Evolutionary conservation across 1,140 invertebrate genomes (phyloP).

Genomic region (Drosophila mayri): DNA sequence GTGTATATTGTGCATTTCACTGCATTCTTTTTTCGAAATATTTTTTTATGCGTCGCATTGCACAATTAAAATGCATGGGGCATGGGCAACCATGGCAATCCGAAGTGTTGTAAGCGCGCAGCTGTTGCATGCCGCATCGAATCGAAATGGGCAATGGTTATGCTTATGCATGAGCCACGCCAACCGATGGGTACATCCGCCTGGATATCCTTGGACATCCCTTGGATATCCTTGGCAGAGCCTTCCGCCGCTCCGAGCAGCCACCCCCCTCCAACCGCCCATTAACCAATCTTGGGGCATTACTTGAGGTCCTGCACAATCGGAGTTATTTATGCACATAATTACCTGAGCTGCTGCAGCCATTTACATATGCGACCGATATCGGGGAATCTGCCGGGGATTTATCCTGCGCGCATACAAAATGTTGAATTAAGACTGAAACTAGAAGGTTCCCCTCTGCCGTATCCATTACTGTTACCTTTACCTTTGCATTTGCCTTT

Average conservation of each 20-base stretch:
- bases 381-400: conserved; percentile 47
- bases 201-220: conserved; percentile 18
- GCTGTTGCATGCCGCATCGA: conserved; percentile 78
- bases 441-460: conserved; percentile 3
- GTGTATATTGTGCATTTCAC: not conserved
- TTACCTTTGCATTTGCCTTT: conserved; percentile 10
- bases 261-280: not conserved
- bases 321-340: conserved; percentile 77
- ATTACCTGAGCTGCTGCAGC: conserved; percentile 48
- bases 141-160: conserved; percentile 67
- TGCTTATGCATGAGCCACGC: conserved; percentile 75
- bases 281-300: conserved; percentile 38
- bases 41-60: conserved; percentile 15
- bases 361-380: conserved; percentile 73
- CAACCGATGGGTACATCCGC: conserved; percentile 11
- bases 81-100: conserved; percentile 14
- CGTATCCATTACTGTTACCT: not conserved
- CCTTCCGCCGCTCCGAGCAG: not conserved
- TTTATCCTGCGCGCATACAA: conserved; percentile 64
- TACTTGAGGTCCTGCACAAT: conserved; percentile 51
- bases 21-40: conserved; percentile 5
- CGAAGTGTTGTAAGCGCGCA: conserved; percentile 64
- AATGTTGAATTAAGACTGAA: conserved; percentile 52
- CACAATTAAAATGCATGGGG: conserved; percentile 72
- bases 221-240: not conserved